Percentiles rank a stretch among this genome's conserved stretches.
phyloP scores from a whole-genome alignment of 2,113 vertebrate genomes.

The Uria aalge region DNA sequence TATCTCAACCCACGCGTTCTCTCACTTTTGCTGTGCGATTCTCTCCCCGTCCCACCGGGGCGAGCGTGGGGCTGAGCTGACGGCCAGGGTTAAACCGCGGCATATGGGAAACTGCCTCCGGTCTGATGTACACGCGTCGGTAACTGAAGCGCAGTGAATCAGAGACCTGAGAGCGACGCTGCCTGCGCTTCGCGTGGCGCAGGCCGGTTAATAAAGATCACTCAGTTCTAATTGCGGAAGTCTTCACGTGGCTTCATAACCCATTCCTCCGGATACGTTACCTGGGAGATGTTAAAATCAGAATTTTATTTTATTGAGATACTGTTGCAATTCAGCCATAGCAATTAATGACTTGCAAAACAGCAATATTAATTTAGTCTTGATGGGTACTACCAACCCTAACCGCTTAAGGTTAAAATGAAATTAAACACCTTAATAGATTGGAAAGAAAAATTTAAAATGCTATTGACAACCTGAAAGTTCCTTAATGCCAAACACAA shows the following conservation, averaged over 20 bases:
- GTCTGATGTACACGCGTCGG: not conserved
- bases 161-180: not conserved
- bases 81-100: not conserved
- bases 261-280: not conserved
- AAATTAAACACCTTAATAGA: conserved; percentile 65
- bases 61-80: not conserved
- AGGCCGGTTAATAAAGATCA: not conserved
- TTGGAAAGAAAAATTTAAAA: conserved; percentile 47
- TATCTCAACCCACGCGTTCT: not conserved
- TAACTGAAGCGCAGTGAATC: not conserved
- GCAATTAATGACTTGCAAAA: conserved; percentile 54
- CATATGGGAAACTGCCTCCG: not conserved
- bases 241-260: not conserved
- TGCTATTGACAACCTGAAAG: conserved; percentile 42
- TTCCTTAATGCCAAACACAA: conserved; percentile 33
- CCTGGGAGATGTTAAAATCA: not conserved
- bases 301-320: not conserved
- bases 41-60: not conserved
- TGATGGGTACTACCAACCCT: conserved; percentile 29
- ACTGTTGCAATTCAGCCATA: not conserved
- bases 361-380: conserved; percentile 35
- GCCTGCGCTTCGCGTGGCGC: not conserved
- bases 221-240: conserved; percentile 3
- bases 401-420: conserved; percentile 62
- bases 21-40: not conserved